Conservation (phyloP, 2,888 invertebrate genomes). For the Zelleria hepariella region DNA sequence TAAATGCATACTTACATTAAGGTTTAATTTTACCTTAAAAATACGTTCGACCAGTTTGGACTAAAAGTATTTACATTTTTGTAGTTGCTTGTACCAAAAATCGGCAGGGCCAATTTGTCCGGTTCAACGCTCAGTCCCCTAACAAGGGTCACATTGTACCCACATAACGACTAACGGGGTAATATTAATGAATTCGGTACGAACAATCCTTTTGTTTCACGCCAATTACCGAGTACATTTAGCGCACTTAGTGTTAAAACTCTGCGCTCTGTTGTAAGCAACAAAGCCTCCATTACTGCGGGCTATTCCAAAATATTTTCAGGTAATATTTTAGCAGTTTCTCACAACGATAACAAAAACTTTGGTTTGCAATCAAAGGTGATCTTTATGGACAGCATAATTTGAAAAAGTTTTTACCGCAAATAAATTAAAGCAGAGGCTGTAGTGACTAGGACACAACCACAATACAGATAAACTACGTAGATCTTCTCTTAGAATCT, state of each 20-base stretch:
- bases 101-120: not conserved
- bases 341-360: no score
- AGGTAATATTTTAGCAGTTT: no score
- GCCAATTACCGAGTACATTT: not conserved
- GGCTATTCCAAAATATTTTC: no score
- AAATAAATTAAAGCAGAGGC: no score
- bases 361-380: no score
- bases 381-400: no score
- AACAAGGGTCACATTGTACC: slow-evolving; percentile 1
- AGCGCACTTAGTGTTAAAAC: not conserved
- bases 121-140: not conserved
- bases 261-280: not conserved
- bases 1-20: no score
- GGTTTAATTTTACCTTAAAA: not conserved
- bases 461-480: no score
- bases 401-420: no score
- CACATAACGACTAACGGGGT: not conserved
- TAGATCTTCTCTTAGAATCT: no score
- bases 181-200: not conserved
- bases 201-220: not conserved
- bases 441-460: no score
- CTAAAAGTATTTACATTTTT: not conserved
- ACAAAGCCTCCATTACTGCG: slow-evolving; percentile 11
- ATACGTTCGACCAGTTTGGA: no score
- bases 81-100: not conserved